Percentiles rank a stretch among this genome's conserved stretches.
Conservation (phyloP, 2,113 vertebrate species). For the Nannospalax galili region DNA sequence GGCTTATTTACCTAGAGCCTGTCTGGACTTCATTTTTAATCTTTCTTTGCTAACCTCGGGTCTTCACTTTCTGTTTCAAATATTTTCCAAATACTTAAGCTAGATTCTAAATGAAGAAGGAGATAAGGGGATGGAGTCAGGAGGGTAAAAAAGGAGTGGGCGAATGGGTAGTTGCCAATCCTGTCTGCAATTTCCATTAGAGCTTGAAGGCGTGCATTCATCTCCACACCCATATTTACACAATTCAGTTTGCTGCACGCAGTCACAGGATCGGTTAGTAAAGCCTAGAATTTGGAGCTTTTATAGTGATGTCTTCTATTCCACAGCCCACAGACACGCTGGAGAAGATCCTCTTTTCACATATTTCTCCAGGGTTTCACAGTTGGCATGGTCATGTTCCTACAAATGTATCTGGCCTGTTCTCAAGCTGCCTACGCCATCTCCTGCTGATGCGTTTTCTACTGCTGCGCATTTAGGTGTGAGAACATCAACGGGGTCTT, state of each 20-base stretch:
- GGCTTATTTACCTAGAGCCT: background rate
- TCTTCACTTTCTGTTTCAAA: background rate
- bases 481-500: accelerated
- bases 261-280: background rate
- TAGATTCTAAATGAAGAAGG: background rate
- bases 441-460: background rate
- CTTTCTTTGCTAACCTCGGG: background rate
- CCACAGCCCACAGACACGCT: too few species aligned
- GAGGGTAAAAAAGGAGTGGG: background rate
- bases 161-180: background rate
- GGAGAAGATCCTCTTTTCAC: background rate
- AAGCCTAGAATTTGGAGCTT: background rate
- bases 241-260: background rate
- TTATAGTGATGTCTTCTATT: background rate
- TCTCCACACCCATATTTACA: background rate
- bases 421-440: background rate
- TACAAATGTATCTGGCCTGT: background rate
- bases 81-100: background rate
- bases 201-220: background rate
- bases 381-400: background rate
- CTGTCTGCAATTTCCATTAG: background rate
- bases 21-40: background rate
- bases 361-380: background rate
- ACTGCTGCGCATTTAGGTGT: too few species aligned
- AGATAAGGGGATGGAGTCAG: background rate